Evolutionary conservation across 2,113 vertebrate species (phyloP).

Genomic region (Microtus oregoni): DNA sequence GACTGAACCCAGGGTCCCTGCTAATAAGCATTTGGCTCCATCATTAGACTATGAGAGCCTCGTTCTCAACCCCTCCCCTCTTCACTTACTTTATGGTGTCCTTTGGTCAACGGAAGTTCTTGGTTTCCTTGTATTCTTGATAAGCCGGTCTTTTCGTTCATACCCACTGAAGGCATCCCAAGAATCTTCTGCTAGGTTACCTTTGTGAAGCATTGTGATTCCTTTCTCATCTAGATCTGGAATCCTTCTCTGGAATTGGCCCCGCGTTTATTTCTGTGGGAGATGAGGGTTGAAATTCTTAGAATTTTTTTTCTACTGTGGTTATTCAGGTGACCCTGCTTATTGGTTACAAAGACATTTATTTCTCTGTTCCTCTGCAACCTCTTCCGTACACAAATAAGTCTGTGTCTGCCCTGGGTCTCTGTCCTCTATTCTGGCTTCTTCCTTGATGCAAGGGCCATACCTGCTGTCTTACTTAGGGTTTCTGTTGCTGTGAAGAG

Average conservation of each 20-base stretch:
- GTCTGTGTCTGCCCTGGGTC: not conserved
- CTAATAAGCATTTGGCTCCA: not conserved
- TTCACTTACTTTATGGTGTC: not conserved
- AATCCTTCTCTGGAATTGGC: not conserved
- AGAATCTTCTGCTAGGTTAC: not conserved
- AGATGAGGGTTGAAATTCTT: not conserved
- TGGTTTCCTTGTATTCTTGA: not conserved
- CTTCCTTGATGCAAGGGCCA: not conserved
- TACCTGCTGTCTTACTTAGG: not conserved
- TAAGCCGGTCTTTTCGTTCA: not conserved
- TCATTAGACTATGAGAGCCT: not conserved
- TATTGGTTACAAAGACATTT: not conserved
- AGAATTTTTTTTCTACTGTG: not conserved
- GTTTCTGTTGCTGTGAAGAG: not conserved
- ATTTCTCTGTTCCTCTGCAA: no score
- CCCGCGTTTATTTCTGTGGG: not conserved
- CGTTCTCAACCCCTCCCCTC: not conserved
- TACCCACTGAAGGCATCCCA: not conserved
- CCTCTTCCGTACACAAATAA: not conserved
- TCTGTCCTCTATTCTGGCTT: not conserved
- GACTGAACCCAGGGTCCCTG: not conserved
- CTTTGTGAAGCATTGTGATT: not conserved
- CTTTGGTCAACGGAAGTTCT: not conserved
- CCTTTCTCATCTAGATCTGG: not conserved
- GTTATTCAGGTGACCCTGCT: not conserved